Evolutionary conservation across 2,113 vertebrate genomes (phyloP).

Genomic region (Leptocoma aspasia): DNA sequence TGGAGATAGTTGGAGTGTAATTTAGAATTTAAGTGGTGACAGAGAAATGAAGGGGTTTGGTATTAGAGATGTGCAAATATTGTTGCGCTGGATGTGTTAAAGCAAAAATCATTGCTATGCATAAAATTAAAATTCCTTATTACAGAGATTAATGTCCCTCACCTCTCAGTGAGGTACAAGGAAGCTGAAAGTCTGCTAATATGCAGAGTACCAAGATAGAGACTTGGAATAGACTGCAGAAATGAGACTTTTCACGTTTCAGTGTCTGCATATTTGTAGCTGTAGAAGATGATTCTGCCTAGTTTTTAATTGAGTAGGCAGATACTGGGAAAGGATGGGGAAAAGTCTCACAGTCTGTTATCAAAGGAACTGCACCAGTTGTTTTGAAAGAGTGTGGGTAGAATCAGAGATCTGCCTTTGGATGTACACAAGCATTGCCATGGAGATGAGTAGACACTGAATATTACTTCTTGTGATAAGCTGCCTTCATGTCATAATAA

Average conservation of each 20-base stretch:
- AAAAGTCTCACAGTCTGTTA: neutral
- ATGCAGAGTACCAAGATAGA: neutral
- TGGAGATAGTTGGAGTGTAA: slow-evolving; percentile 9
- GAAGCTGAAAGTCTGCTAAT: neutral
- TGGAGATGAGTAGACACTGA: neutral
- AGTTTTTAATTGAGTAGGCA: neutral
- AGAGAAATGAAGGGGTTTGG: slow-evolving; percentile 19
- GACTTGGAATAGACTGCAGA: neutral
- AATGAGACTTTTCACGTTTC: neutral
- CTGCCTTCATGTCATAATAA: neutral
- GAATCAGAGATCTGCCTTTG: neutral
- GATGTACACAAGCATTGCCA: neutral
- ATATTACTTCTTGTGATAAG: neutral
- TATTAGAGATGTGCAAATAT: slow-evolving; percentile 44
- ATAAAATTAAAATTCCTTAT: slow-evolving; percentile 28
- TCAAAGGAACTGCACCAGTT: neutral
- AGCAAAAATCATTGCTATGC: neutral
- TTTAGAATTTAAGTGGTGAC: slow-evolving; percentile 55
- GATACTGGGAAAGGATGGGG: neutral
- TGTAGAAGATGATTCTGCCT: neutral
- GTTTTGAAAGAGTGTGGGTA: neutral
- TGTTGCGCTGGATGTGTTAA: neutral
- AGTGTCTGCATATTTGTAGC: neutral
- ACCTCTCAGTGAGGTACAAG: neutral
- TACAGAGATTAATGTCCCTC: neutral